These are phyloP conservation scores for Rhynchopsitta pachyrhyncha DNA, from an alignment of 2,113 vertebrate genomes.

Conservation along the genomic window DNA sequence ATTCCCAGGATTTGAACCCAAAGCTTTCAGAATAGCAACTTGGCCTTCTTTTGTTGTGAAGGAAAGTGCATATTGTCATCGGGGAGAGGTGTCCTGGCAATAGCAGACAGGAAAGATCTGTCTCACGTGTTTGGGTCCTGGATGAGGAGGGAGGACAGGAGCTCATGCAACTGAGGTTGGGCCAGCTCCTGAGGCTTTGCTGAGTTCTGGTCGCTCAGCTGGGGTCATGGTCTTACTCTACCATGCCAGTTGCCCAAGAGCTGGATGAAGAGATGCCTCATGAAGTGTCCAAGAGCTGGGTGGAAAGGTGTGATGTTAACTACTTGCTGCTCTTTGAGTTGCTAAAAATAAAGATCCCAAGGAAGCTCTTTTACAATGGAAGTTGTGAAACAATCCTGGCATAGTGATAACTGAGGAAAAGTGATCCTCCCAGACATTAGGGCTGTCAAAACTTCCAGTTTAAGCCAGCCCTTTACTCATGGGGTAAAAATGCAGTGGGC, in stretches of 20 bases:
- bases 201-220: background rate
- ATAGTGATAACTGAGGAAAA: background rate
- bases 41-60: background rate
- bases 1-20: background rate
- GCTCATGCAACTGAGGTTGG: background rate
- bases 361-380: background rate
- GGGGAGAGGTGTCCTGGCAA: background rate
- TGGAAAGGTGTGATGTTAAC: background rate
- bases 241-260: background rate
- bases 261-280: too few species aligned
- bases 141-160: background rate
- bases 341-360: background rate
- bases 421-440: background rate
- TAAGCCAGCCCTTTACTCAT: background rate
- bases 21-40: background rate
- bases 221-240: accelerated
- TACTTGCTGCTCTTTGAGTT: background rate
- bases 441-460: background rate
- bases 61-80: background rate
- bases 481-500: background rate
- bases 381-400: background rate
- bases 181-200: background rate
- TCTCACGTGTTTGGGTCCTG: background rate
- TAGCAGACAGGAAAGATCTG: background rate
- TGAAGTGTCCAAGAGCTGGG: background rate